phyloP scores from a whole-genome alignment of 1,140 invertebrate species.

The Xylocopa sonorina region DNA sequence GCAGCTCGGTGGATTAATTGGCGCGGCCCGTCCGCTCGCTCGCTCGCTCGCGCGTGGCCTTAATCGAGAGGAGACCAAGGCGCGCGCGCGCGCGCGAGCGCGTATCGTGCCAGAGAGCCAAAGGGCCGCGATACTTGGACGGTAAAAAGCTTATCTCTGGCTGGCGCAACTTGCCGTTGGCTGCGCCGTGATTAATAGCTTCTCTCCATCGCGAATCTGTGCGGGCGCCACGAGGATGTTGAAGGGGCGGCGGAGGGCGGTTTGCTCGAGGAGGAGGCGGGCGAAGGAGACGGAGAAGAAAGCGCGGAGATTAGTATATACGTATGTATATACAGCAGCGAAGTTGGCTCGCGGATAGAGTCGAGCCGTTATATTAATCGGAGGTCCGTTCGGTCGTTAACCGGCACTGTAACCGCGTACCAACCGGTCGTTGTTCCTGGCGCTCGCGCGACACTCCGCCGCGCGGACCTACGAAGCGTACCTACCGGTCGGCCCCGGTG shows the following conservation, averaged over 20 bases:
- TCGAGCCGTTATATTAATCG: constrained; percentile 53
- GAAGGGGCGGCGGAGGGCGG: constrained; percentile 8
- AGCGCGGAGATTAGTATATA: constrained; percentile 16
- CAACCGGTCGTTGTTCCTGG: too few species aligned
- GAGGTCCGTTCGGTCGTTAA: background rate
- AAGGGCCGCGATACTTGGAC: constrained; percentile 37
- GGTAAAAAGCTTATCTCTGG: constrained; percentile 62
- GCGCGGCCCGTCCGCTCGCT: background rate
- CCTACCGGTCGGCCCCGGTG: too few species aligned
- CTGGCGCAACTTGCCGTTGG: constrained; percentile 52
- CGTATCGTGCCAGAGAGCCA: constrained; percentile 2
- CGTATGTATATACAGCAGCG: too few species aligned
- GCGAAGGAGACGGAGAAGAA: background rate
- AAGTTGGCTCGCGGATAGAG: constrained; percentile 21
- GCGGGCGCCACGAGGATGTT: too few species aligned
- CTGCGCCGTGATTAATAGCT: constrained; percentile 59
- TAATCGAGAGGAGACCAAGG: background rate
- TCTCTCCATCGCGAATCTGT: constrained; percentile 46
- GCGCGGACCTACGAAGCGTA: too few species aligned
- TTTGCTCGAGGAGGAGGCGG: background rate
- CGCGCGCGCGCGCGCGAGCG: too few species aligned
- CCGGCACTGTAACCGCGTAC: too few species aligned
- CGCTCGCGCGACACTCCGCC: too few species aligned
- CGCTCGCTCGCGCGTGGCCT: background rate
- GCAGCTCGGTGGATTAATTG: constrained; percentile 32